Conservation (phyloP, 2,888 invertebrate species). For the Hypomecis punctinalis region DNA sequence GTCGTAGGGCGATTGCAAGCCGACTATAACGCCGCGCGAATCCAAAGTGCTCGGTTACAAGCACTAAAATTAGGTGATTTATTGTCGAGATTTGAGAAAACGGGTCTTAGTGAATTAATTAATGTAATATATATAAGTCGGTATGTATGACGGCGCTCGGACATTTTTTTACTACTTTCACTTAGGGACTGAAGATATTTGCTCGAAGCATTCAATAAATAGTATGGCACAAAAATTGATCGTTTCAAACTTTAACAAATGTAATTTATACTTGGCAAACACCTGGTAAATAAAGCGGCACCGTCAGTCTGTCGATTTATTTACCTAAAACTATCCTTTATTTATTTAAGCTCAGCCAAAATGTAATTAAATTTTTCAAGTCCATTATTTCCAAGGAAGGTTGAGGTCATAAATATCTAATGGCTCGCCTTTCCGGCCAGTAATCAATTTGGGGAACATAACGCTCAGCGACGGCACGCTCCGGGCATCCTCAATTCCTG, state of each 20-base stretch:
- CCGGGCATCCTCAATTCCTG: slow-evolving; percentile 12
- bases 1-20: too few relatives aligned
- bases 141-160: too few relatives aligned
- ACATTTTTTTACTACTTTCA: too few relatives aligned
- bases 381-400: slow-evolving; percentile 9
- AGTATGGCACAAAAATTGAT: not conserved
- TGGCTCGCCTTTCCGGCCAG: slow-evolving; percentile 21
- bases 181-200: too few relatives aligned
- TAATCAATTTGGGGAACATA: slow-evolving; percentile 24
- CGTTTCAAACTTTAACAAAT: slow-evolving; percentile 1
- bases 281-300: not conserved
- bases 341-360: slow-evolving; percentile 7
- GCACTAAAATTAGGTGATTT: too few relatives aligned
- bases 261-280: not conserved
- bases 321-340: slow-evolving; percentile 8
- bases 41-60: too few relatives aligned
- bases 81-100: too few relatives aligned
- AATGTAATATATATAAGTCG: too few relatives aligned
- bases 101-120: too few relatives aligned
- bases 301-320: not conserved
- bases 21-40: too few relatives aligned
- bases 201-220: too few relatives aligned
- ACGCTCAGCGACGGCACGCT: slow-evolving; percentile 16
- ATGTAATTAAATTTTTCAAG: slow-evolving; percentile 9
- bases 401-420: slow-evolving; percentile 25